These are phyloP conservation scores for Drosophila neonasuta DNA, from an alignment of 2,888 invertebrate species.

Conservation along the genomic window DNA sequence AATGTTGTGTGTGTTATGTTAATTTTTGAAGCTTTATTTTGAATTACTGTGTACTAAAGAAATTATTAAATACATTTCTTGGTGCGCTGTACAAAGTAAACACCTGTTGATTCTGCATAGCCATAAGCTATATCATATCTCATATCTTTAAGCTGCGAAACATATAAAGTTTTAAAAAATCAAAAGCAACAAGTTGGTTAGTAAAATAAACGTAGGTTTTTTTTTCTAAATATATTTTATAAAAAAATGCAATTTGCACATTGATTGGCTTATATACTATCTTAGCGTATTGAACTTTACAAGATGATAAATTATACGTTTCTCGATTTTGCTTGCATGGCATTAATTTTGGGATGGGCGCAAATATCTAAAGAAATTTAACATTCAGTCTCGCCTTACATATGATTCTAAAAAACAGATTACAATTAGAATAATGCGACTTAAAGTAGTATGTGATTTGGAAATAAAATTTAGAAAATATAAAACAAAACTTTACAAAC, in stretches of 20 bases:
- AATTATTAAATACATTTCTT: no score
- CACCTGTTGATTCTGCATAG: no score
- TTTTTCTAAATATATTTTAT: conserved; percentile 4
- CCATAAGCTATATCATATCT: no score
- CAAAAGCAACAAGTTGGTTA: conserved; percentile 14
- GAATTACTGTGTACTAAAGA: no score
- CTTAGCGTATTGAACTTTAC: conserved; percentile 22
- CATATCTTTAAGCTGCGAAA: no score
- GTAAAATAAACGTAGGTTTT: conserved; percentile 26
- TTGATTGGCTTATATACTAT: neutral
- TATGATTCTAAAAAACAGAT: conserved; percentile 36
- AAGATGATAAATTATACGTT: conserved; percentile 42
- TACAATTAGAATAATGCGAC: conserved; percentile 12
- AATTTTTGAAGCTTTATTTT: no score
- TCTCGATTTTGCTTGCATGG: conserved; percentile 28
- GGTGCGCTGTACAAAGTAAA: no score
- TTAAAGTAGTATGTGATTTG: conserved; percentile 17
- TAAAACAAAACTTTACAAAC: conserved; percentile 5
- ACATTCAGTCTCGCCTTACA: conserved; percentile 49
- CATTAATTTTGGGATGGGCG: conserved; percentile 40
- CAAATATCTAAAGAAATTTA: conserved; percentile 30
- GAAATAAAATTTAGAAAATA: conserved; percentile 18
- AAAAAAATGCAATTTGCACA: conserved; percentile 11
- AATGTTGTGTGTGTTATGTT: no score
- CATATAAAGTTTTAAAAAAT: neutral